phyloP scores from a whole-genome alignment of 2,888 invertebrate genomes.

The Herminia tarsipennalis region DNA sequence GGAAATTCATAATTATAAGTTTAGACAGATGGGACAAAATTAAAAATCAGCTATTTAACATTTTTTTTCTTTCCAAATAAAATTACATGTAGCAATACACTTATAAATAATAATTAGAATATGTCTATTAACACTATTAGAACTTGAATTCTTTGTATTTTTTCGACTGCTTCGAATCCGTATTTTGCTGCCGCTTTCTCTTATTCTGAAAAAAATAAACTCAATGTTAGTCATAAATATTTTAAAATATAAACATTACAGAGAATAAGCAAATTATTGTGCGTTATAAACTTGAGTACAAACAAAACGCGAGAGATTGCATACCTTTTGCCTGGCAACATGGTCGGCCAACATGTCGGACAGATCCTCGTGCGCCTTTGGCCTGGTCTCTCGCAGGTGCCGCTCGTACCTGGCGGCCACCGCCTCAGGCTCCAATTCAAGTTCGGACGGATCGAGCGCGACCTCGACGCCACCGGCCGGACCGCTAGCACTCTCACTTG shows the following conservation, averaged over 20 bases:
- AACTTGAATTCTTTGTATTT: conserved; percentile 99
- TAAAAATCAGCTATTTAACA: conserved; percentile 4
- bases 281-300: too few species aligned
- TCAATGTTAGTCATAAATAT: neutral
- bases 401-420: conserved; percentile 98
- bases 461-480: conserved; percentile 94
- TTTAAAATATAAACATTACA: too few species aligned
- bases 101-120: conserved; percentile 39
- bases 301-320: too few species aligned
- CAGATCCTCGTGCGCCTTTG: conserved; percentile 96
- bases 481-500: conserved; percentile 39
- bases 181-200: conserved; percentile 95
- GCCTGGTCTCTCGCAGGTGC: conserved; percentile 96
- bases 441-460: conserved; percentile 98
- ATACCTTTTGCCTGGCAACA: conserved; percentile 97
- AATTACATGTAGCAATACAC: conserved; percentile 29
- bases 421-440: conserved; percentile 97
- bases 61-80: conserved; percentile 24
- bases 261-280: too few species aligned
- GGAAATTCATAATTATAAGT: neutral
- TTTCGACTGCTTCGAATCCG: conserved; percentile 96
- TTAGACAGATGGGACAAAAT: neutral
- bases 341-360: conserved; percentile 99
- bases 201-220: conserved; percentile 90
- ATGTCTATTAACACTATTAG: conserved; percentile 71